Evolutionary conservation across 37 sponge, comb jelly and placozoan genomes (phyloP).

Genomic region (Aplysina aerophoba): DNA sequence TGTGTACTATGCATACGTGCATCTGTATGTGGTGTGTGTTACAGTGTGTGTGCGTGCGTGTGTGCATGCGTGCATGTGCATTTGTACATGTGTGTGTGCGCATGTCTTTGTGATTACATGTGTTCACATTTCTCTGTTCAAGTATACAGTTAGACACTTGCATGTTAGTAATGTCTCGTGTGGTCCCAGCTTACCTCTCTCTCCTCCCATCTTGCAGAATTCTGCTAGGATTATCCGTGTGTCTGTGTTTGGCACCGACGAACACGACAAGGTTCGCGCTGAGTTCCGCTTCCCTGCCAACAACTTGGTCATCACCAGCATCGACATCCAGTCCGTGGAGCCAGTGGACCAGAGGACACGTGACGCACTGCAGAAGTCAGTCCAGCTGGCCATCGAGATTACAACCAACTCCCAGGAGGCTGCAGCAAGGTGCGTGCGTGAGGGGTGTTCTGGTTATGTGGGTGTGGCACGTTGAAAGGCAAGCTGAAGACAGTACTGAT

Average conservation of each 20-base stretch:
- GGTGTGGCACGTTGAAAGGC: too few relatives aligned
- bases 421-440: slow-evolving; percentile 88
- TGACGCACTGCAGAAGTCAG: slow-evolving; percentile 99
- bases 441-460: neutral
- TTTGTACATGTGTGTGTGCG: too few relatives aligned
- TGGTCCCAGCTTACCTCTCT: too few relatives aligned
- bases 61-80: too few relatives aligned
- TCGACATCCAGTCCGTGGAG: slow-evolving; percentile 99
- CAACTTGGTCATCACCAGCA: slow-evolving; percentile 94
- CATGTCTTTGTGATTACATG: too few relatives aligned
- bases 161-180: too few relatives aligned
- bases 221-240: slow-evolving; percentile 98
- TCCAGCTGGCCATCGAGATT: slow-evolving; percentile 99
- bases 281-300: slow-evolving; percentile 94
- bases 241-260: slow-evolving; percentile 97
- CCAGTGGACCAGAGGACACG: slow-evolving; percentile 99
- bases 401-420: slow-evolving; percentile 99
- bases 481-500: too few relatives aligned
- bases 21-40: too few relatives aligned
- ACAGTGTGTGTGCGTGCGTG: too few relatives aligned
- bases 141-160: too few relatives aligned
- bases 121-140: neutral
- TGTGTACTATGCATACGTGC: neutral
- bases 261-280: slow-evolving; percentile 88
- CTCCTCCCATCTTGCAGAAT: slow-evolving; percentile 59